Base-by-base conservation (phyloP, 2,797 vertebrate species). In the Sebastes itinus region DNA sequence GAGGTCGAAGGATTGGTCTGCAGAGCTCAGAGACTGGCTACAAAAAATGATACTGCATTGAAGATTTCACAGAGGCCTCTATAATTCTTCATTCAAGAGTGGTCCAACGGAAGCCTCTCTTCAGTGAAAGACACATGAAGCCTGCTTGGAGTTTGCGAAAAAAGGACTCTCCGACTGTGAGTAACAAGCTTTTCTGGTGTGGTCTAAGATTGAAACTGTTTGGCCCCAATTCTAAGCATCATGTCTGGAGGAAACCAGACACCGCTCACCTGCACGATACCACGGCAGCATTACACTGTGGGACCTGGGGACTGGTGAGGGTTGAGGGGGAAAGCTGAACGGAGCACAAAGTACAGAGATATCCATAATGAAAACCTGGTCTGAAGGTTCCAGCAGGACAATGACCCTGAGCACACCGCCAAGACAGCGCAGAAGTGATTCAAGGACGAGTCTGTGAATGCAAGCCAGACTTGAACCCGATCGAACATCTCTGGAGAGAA, bases 341-440 rank as follows among this genome's bases (percentile, higher is more conserved):
- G 60, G 20, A 13, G 32, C 61, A 33, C 0, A 0, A 42, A 16
- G 38, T 38, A 42, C 38, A 42, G 0, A 42, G 38, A 42, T 42
- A 42, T 42, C 38, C 38, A 16, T 1, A 42, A 42, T 42, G 38
- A 22, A 63, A 23, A 63, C n/a, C 33, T 35, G 22, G 61, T 16
- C 61, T 18, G 6, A 49, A 49, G 35, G 64, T 66, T 27, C 18
- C 63, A 27, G 20, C 5, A 10, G 23, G 23, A 49, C 2, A 18
- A 65, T 46, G 23, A 65, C 23, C 58, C 27, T 6, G 28, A 60
- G 49, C 14, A 20, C 58, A 59, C 1, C 14, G 16, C 58, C 27
- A 10, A 30, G 58, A 30, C 58, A 28, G 18, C 56, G 0, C 25
- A 27, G 14, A 0, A 59, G 0, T 16, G 14, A 3, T 18, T 20